Conservation (phyloP, 2,113 vertebrate genomes). For the Pelvicachromis taeniatus region DNA sequence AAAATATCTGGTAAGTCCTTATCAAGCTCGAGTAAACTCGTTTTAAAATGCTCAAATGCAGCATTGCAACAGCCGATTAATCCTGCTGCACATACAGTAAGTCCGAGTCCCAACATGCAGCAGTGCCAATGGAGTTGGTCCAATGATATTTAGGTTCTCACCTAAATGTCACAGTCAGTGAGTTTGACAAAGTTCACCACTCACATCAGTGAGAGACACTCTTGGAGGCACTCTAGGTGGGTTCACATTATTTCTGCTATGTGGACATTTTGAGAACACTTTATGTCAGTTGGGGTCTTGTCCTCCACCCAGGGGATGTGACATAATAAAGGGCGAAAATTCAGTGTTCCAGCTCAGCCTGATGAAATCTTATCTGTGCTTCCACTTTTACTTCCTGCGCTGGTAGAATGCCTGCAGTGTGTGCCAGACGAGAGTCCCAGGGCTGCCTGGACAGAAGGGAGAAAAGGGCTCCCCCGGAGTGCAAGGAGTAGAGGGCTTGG, state of each 20-base stretch:
- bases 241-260: conserved; percentile 55
- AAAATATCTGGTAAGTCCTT: neutral
- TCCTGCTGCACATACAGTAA: neutral
- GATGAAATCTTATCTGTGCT: conserved; percentile 57
- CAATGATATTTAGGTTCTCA: conserved; percentile 57
- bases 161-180: conserved; percentile 65
- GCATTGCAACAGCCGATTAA: neutral
- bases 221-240: conserved; percentile 29
- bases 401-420: conserved; percentile 82
- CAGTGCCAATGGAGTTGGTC: neutral
- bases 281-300: conserved; percentile 53
- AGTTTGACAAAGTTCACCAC: conserved; percentile 68
- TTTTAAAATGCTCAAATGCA: neutral
- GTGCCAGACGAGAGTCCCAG: conserved; percentile 75
- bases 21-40: neutral
- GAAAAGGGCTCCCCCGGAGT: conserved; percentile 70
- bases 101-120: neutral
- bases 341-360: conserved; percentile 30
- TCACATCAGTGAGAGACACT: conserved; percentile 40
- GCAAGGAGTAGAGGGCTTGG: conserved; percentile 59
- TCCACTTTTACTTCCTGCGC: conserved; percentile 25
- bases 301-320: conserved; percentile 51
- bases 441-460: conserved; percentile 77
- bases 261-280: conserved; percentile 64
- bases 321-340: conserved; percentile 55